phyloP scores from a whole-genome alignment of 2,113 vertebrate genomes.

The Thamnaconus septentrionalis region DNA sequence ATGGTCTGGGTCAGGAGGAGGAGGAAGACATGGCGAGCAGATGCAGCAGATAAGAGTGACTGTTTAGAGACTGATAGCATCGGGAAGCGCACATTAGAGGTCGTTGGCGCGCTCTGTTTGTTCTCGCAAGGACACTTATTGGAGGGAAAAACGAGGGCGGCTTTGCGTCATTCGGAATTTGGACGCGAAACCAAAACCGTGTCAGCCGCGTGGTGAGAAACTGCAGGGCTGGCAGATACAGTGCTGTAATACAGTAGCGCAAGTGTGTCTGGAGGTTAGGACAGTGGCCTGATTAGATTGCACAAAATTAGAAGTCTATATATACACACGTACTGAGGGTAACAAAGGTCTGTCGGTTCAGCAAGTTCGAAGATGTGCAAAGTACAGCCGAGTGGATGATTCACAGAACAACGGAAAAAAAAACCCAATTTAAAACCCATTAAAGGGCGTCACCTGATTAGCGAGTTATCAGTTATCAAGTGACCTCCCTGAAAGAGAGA shows the following conservation, averaged over 20 bases:
- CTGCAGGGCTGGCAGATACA: too few species aligned
- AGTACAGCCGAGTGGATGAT: conserved; percentile 47
- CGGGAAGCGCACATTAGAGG: too few species aligned
- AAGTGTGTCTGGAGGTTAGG: too few species aligned
- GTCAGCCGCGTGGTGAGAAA: too few species aligned
- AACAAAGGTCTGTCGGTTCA: conserved; percentile 36
- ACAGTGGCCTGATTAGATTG: neutral
- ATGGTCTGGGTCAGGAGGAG: conserved; percentile 71
- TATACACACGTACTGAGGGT: neutral
- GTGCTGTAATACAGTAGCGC: too few species aligned
- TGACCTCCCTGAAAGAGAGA: too few species aligned
- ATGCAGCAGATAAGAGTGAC: too few species aligned
- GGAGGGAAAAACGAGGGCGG: too few species aligned
- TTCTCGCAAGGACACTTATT: too few species aligned
- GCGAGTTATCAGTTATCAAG: neutral
- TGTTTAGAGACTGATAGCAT: neutral
- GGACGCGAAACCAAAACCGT: too few species aligned
- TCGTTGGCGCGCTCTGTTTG: too few species aligned
- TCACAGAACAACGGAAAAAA: conserved; percentile 26
- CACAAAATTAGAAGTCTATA: neutral
- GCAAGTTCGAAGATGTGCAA: conserved; percentile 6
- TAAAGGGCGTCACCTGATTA: neutral
- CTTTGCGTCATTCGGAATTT: too few species aligned
- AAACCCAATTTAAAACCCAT: neutral
- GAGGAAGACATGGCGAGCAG: neutral